Percentiles rank a stretch among this genome's conserved stretches.
These are phyloP conservation scores for Junonia oenone DNA, from an alignment of 2,888 invertebrate genomes.

Conservation along the genomic window DNA sequence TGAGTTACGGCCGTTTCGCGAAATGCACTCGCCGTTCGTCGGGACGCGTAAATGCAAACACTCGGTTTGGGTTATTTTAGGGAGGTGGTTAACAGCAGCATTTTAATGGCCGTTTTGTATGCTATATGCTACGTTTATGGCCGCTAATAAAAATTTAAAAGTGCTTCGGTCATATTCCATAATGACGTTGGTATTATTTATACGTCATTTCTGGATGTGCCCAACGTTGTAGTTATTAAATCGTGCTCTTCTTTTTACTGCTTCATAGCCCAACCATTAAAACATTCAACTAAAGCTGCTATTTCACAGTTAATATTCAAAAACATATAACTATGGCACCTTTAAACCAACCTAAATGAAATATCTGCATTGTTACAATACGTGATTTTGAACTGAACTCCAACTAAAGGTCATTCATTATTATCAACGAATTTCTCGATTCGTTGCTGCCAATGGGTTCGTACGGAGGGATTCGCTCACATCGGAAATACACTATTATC, in stretches of 20 bases:
- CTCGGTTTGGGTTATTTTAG: conserved; percentile 56
- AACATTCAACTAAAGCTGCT: background rate
- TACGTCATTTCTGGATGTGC: background rate
- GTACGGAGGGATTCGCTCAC: conserved; percentile 52
- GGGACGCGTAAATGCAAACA: conserved; percentile 42
- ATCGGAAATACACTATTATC: conserved; percentile 74
- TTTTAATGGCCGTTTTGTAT: conserved; percentile 59
- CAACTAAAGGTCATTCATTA: conserved; percentile 15
- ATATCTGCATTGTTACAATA: background rate
- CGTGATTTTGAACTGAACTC: background rate
- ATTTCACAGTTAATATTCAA: background rate
- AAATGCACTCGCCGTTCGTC: conserved; percentile 41
- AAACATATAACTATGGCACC: no score
- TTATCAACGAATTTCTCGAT: conserved; percentile 36
- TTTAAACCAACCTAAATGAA: no score
- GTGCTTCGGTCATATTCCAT: conserved; percentile 42
- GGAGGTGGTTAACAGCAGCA: conserved; percentile 56
- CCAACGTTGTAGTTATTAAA: background rate
- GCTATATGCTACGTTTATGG: conserved; percentile 52
- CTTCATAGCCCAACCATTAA: background rate
- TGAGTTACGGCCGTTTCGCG: conserved; percentile 40
- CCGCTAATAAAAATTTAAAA: conserved; percentile 53
- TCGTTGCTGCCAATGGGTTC: conserved; percentile 40
- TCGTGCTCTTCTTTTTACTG: background rate
- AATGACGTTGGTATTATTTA: conserved; percentile 32